Evolutionary conservation across 2,797 vertebrate genomes (phyloP).

Genomic region (Myotis daubentonii): DNA sequence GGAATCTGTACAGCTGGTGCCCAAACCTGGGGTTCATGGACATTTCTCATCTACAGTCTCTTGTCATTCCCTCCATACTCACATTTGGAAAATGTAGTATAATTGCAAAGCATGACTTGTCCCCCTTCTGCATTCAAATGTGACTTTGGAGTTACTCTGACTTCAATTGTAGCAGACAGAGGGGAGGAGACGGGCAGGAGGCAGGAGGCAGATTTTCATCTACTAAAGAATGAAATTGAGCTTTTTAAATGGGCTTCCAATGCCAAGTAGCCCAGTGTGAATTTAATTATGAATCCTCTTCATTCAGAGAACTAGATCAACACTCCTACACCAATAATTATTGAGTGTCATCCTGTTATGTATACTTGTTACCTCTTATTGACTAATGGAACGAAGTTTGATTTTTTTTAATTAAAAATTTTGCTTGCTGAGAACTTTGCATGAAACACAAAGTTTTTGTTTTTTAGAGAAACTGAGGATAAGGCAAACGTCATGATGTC

Average conservation of each 20-base stretch:
- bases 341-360: constrained; percentile 23
- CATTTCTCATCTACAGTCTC: background rate
- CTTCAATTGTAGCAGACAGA: background rate
- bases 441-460: constrained; percentile 62
- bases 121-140: background rate
- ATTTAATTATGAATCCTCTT: constrained; percentile 72
- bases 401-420: constrained; percentile 58
- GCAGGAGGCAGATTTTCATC: constrained; percentile 77
- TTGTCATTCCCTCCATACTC: background rate
- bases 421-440: constrained; percentile 74
- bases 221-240: constrained; percentile 76
- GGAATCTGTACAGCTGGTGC: background rate
- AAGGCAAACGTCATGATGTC: constrained; percentile 54
- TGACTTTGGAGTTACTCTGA: background rate
- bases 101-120: background rate
- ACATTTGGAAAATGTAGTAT: background rate
- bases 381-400: constrained; percentile 43
- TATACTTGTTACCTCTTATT: constrained; percentile 53
- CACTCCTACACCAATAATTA: background rate
- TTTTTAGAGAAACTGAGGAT: constrained; percentile 51
- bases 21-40: background rate
- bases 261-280: constrained; percentile 70
- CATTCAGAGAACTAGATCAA: constrained; percentile 47
- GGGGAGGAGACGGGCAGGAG: background rate
- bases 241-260: constrained; percentile 77